Evolutionary conservation across 2,797 vertebrate genomes (phyloP).

Genomic region (Eutrigla gurnardus): DNA sequence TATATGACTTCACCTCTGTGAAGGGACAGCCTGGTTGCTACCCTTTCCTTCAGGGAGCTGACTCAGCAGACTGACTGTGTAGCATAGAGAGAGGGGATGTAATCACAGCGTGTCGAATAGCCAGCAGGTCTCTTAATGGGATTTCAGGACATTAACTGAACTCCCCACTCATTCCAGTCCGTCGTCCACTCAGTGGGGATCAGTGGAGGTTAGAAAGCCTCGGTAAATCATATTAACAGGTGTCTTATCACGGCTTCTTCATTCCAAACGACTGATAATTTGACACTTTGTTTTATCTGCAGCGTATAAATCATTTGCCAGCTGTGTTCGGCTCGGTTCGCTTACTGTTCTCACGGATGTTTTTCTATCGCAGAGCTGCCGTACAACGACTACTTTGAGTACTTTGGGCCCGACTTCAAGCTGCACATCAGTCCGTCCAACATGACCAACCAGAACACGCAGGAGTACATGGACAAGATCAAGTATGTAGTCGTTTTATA

Average conservation of each 20-base stretch:
- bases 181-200: slow-evolving; percentile 19
- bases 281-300: slow-evolving; percentile 29
- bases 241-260: slow-evolving; percentile 34
- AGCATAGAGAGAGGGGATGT: slow-evolving; percentile 28
- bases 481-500: too few relatives aligned
- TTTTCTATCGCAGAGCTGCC: slow-evolving; percentile 86
- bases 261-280: slow-evolving; percentile 20
- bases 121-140: slow-evolving; percentile 52
- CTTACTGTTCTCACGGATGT: slow-evolving; percentile 19
- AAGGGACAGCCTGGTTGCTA: slow-evolving; percentile 9
- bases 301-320: slow-evolving; percentile 21
- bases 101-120: slow-evolving; percentile 44
- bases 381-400: slow-evolving; percentile 96
- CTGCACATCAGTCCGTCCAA: slow-evolving; percentile 95
- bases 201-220: slow-evolving; percentile 11
- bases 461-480: too few relatives aligned
- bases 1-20: slow-evolving; percentile 9
- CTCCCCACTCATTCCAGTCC: slow-evolving; percentile 26
- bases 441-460: slow-evolving; percentile 96
- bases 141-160: slow-evolving; percentile 53
- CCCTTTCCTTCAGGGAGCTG: slow-evolving; percentile 30
- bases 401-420: slow-evolving; percentile 95
- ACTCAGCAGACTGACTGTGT: slow-evolving; percentile 51
- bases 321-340: not conserved
- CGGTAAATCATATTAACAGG: slow-evolving; percentile 48